These are phyloP conservation scores for Limnodromus scolopaceus DNA, from an alignment of 2,797 vertebrate genomes.

Conservation along the genomic window DNA sequence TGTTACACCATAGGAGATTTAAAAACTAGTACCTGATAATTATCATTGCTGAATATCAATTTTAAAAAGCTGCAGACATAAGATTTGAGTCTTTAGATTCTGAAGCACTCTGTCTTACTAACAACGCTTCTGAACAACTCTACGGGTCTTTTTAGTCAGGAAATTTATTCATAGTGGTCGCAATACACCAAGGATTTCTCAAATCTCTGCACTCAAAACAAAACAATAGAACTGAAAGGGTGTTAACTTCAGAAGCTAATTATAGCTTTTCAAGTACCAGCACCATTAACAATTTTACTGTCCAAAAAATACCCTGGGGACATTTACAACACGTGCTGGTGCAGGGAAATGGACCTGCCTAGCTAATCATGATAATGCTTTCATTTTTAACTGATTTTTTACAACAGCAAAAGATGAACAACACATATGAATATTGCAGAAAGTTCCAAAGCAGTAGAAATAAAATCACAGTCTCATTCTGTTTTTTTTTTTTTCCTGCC, in stretches of 20 bases:
- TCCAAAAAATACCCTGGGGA: neutral
- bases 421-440: neutral
- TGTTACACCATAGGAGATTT: neutral
- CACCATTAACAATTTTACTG: neutral
- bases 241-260: neutral
- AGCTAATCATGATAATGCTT: neutral
- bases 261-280: neutral
- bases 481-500: neutral
- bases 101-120: neutral
- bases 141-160: neutral
- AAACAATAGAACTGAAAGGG: slow-evolving; percentile 8
- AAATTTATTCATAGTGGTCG: neutral
- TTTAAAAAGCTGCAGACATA: neutral
- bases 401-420: neutral
- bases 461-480: neutral
- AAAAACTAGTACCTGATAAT: neutral
- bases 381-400: neutral
- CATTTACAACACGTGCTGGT: neutral
- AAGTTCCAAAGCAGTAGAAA: neutral
- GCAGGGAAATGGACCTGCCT: neutral
- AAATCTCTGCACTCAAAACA: neutral
- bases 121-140: neutral
- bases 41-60: neutral
- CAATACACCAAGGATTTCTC: neutral
- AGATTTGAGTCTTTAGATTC: neutral